Evolutionary conservation across 2,113 vertebrate genomes (phyloP), one percentile per base, ranked within the genome.

Genomic region (Pygoscelis antarcticus): DNA sequence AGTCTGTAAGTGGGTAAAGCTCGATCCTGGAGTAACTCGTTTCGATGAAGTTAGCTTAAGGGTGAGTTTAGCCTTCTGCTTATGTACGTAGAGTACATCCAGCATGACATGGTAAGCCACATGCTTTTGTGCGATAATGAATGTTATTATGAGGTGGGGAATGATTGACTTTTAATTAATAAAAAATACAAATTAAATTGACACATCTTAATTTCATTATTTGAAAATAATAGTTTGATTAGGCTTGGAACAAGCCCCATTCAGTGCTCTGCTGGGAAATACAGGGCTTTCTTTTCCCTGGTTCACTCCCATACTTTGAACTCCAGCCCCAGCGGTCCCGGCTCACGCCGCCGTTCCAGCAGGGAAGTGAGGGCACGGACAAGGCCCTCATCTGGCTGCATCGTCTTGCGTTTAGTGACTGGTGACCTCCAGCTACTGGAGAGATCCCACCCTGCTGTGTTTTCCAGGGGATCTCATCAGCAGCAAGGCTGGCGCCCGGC

Each of bases 311-410:
- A 6, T 54, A 25, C 18, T 78, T 72, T 1, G 0, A 51, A 49
- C 51, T 87, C 55, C 30, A 5, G 25, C 34, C 13, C 38, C 1
- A 0, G 9, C 2, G 0, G 32, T 89, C 78, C 54, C 3, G 3
- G 71, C 34, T 83, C 21, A 46, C 2, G 0, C 22, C 2, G 3
- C 51, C 5, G 0, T n/a, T 82, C 36, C 70, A 89, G 47, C 52
- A 77, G 52, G 13, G 25, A 77, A 51, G 32, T 0, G 3, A 46
- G 38, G 19, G 47, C 60, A 55, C 0, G 0, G 55, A 58, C 0
- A 4, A 86, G 38, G 19, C 14, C 42, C 42, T 42, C 42, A 66
- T 54, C 62, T 16, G 16, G 17, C 47, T 76, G 21, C 30, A 6
- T 57, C 1, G 0, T n/a, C 60, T 61, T 20, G 13, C 1, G 5